Conservation (phyloP, 2,888 invertebrate genomes). For the Apotomis turbidana region DNA sequence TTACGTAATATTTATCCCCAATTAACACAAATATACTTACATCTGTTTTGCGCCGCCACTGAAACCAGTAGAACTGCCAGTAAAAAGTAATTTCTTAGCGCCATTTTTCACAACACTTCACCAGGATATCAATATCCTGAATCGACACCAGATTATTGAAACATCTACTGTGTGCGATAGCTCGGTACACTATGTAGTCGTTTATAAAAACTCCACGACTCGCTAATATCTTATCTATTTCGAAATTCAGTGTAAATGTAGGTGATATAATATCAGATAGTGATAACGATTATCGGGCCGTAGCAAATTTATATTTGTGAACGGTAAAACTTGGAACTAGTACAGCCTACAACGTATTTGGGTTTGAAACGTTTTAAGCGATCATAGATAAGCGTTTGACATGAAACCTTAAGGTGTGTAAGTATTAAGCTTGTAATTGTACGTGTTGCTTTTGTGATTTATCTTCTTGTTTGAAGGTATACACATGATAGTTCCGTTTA, state of each 20-base stretch:
- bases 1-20: conserved; percentile 14
- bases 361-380: neutral
- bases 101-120: conserved; percentile 43
- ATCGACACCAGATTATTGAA: conserved; percentile 41
- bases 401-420: neutral
- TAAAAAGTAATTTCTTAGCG: conserved; percentile 11
- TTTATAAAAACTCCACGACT: conserved; percentile 54
- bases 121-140: conserved; percentile 45
- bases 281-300: conserved; percentile 7
- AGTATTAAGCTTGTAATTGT: neutral
- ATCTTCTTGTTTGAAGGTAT: neutral
- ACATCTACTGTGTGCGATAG: conserved; percentile 57
- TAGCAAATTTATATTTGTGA: neutral
- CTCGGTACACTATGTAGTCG: conserved; percentile 51
- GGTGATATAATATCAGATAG: conserved; percentile 55
- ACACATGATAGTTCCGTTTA: neutral
- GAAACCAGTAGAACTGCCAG: conserved; percentile 4
- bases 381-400: neutral
- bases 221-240: conserved; percentile 71
- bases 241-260: conserved; percentile 76
- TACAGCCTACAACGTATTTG: neutral
- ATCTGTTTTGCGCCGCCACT: conserved; percentile 25
- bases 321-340: conserved; percentile 1
- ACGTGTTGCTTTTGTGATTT: neutral
- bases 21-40: conserved; percentile 10